A percentile compares a stretch with the other conserved stretches of the same genome.
These are phyloP conservation scores for Drosophila grimshawi DNA, from an alignment of 1,140 invertebrate species.

Conservation along the genomic window DNA sequence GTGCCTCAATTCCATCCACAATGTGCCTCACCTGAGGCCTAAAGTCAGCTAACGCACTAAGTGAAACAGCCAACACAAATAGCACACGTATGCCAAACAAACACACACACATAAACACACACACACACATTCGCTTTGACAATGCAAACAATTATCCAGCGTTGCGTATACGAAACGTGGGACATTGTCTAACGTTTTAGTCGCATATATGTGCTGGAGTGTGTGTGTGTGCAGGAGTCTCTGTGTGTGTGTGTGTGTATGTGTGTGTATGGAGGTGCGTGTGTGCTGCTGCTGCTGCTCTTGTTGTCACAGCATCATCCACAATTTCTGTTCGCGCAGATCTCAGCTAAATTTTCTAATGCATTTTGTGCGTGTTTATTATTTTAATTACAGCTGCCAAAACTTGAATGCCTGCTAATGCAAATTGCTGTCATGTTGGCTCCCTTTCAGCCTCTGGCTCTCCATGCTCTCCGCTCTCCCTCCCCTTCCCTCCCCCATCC, in stretches of 20 bases:
- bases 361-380: slow-evolving; percentile 82
- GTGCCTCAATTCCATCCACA: not conserved
- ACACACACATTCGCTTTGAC: slow-evolving; percentile 29
- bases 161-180: slow-evolving; percentile 75
- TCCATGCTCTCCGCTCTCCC: not conserved
- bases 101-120: slow-evolving; percentile 36
- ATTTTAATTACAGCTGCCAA: slow-evolving; percentile 75
- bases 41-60: slow-evolving; percentile 59
- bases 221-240: not conserved
- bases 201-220: slow-evolving; percentile 6
- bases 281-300: slow-evolving; percentile 12
- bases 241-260: slow-evolving; percentile 1
- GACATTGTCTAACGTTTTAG: slow-evolving; percentile 50
- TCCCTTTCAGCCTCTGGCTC: not conserved
- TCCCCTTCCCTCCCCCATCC: not conserved
- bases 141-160: slow-evolving; percentile 69
- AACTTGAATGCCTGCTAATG: slow-evolving; percentile 68
- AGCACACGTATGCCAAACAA: slow-evolving; percentile 57
- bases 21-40: slow-evolving; percentile 60
- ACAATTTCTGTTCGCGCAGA: slow-evolving; percentile 29
- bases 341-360: slow-evolving; percentile 63
- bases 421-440: slow-evolving; percentile 56
- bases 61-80: slow-evolving; percentile 78
- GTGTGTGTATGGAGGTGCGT: not conserved
- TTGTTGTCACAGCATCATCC: not conserved